Percentiles rank a stretch among this genome's conserved stretches.
Conservation (phyloP, 2,888 invertebrate genomes). For the Campoletis raptor region DNA sequence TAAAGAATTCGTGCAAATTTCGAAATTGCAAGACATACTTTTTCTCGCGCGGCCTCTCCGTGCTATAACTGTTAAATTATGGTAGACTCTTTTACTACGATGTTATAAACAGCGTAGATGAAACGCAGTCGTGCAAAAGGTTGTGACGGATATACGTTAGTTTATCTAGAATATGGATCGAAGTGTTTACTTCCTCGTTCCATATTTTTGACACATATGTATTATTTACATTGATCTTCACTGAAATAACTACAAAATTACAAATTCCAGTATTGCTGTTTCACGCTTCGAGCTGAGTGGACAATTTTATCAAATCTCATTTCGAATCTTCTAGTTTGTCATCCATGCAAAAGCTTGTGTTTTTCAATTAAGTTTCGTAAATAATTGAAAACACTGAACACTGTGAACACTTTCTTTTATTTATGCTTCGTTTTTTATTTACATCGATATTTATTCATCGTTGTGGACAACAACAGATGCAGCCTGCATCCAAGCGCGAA, state of each 20-base stretch:
- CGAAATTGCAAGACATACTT: not conserved
- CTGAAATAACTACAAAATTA: not conserved
- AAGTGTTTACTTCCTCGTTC: too few species aligned
- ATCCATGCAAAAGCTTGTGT: not conserved
- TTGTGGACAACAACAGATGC: not conserved
- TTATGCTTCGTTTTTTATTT: not conserved
- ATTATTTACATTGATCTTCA: not conserved
- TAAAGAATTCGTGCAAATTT: not conserved
- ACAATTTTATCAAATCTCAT: not conserved
- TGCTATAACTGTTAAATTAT: not conserved
- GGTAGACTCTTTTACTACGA: not conserved
- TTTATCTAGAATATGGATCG: not conserved
- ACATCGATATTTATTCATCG: constrained; percentile 13
- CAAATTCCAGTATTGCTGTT: not conserved
- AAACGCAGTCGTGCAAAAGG: not conserved
- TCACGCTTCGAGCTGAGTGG: not conserved
- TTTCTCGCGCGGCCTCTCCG: not conserved
- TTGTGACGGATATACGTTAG: not conserved
- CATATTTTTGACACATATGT: too few species aligned
- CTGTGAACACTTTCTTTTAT: not conserved
- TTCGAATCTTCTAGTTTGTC: not conserved
- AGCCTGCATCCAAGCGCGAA: not conserved
- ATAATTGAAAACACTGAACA: not conserved
- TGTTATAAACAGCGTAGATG: not conserved
- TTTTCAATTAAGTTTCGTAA: too few species aligned